Conservation (phyloP, 2,797 vertebrate genomes). For the Crax fasciolata region DNA sequence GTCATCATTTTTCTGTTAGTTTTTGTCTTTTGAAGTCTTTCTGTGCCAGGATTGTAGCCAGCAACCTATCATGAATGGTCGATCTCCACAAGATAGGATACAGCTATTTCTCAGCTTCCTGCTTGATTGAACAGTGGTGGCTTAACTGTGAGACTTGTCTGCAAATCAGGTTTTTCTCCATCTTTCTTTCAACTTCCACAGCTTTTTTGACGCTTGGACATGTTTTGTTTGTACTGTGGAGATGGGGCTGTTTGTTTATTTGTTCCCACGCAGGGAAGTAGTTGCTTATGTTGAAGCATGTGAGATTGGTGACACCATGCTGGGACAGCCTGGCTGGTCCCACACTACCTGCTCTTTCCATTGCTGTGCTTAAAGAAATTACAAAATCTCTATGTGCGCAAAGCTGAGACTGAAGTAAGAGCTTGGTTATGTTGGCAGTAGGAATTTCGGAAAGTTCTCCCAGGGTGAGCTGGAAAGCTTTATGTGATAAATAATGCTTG, state of each 20-base stretch:
- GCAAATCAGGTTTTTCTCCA: accelerated
- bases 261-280: not conserved
- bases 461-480: not conserved
- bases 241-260: not conserved
- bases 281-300: not conserved
- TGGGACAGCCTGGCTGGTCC: not conserved
- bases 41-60: not conserved
- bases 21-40: not conserved
- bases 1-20: not conserved
- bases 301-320: not conserved
- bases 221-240: not conserved
- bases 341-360: not conserved
- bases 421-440: not conserved
- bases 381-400: not conserved
- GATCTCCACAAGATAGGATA: not conserved
- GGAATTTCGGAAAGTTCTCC: not conserved
- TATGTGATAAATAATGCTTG: not conserved
- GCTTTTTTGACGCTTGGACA: not conserved
- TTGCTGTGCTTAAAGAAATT: not conserved
- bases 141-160: not conserved
- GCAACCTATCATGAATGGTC: not conserved
- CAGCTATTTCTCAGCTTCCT: not conserved
- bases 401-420: not conserved
- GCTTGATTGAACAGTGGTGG: not conserved
- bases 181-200: not conserved